Percentiles rank a stretch among this genome's conserved stretches.
Conservation (phyloP, 2,797 vertebrate species). For the Danio kyathit region DNA sequence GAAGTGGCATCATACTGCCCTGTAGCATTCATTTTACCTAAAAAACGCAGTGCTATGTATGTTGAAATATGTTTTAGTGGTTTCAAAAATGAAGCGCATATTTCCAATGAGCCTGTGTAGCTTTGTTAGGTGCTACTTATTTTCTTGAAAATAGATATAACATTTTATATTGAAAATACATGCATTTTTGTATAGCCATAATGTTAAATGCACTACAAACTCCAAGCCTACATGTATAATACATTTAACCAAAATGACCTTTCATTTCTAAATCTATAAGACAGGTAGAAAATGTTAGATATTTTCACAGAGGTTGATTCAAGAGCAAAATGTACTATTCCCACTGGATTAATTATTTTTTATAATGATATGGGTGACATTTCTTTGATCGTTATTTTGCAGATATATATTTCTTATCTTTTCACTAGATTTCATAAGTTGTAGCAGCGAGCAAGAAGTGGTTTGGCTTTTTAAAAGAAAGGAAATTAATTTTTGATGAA, state of each 20-base stretch:
- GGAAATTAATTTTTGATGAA: conserved; percentile 74
- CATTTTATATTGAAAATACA: no score
- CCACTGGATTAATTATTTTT: conserved; percentile 61
- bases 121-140: no score
- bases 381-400: conserved; percentile 1
- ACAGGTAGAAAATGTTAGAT: conserved; percentile 1
- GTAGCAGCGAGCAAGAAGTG: conserved; percentile 47
- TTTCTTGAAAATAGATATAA: no score
- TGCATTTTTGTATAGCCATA: not conserved
- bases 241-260: not conserved
- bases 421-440: conserved; percentile 68
- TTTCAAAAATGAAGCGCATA: no score
- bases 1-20: no score
- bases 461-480: conserved; percentile 63
- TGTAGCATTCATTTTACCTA: no score
- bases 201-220: not conserved
- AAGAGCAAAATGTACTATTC: not conserved
- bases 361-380: conserved; percentile 21
- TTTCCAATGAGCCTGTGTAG: no score
- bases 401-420: conserved; percentile 63
- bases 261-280: not conserved
- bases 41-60: no score
- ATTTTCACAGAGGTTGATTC: not conserved
- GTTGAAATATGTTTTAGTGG: no score
- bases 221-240: not conserved